A percentile compares a stretch with the other conserved stretches of the same genome.
These are phyloP conservation scores for Stegodyphus dumicola DNA, from an alignment of 1,140 invertebrate genomes.

Conservation along the genomic window DNA sequence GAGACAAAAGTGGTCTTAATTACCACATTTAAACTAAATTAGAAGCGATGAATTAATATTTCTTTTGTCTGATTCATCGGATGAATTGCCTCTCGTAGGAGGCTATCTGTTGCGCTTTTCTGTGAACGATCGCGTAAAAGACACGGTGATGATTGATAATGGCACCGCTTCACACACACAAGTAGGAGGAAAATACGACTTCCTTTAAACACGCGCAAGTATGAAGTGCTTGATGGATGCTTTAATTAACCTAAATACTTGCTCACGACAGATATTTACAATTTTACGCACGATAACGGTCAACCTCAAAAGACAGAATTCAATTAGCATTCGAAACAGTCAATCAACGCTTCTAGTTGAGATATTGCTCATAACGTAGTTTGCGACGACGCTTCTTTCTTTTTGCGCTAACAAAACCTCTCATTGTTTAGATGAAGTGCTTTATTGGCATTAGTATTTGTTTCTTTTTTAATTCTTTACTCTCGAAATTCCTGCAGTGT, in stretches of 20 bases:
- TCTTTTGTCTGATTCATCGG: too few relatives aligned
- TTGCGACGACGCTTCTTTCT: too few relatives aligned
- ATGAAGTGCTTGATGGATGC: conserved; percentile 28
- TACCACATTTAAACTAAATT: too few relatives aligned
- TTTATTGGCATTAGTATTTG: too few relatives aligned
- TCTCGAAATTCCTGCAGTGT: too few relatives aligned
- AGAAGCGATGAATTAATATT: too few relatives aligned
- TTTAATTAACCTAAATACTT: conserved; percentile 51
- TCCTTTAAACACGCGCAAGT: not conserved
- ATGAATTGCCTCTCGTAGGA: too few relatives aligned
- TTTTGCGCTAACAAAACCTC: too few relatives aligned
- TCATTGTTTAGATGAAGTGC: too few relatives aligned
- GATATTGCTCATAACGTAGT: too few relatives aligned
- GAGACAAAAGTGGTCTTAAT: too few relatives aligned
- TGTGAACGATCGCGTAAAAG: not conserved
- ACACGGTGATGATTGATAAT: conserved; percentile 11
- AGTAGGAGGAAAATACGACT: conserved; percentile 40
- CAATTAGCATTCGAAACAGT: not conserved
- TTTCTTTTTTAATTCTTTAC: too few relatives aligned
- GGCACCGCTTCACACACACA: not conserved
- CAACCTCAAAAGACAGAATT: not conserved
- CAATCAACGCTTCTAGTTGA: not conserved
- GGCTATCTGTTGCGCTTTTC: not conserved
- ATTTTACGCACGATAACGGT: conserved; percentile 4
- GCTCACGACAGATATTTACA: conserved; percentile 42